phyloP scores from a whole-genome alignment of 1,140 invertebrate genomes.

The Tetramorium simillimum region DNA sequence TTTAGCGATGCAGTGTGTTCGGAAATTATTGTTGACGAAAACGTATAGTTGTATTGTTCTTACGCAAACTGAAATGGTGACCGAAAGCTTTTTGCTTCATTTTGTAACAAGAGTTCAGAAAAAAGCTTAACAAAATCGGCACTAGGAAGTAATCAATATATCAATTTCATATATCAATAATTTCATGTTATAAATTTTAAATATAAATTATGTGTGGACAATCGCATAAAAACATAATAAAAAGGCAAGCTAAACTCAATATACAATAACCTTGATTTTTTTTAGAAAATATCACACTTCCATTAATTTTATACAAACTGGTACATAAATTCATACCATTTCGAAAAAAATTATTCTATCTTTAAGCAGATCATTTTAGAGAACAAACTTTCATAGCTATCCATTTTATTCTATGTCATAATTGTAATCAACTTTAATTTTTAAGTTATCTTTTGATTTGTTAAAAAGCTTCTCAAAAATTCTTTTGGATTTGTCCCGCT shows the following conservation, averaged over 20 bases:
- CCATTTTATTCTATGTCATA: not conserved
- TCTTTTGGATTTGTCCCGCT: not conserved
- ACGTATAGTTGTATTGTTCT: conserved; percentile 25
- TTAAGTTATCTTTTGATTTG: not conserved
- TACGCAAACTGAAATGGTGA: conserved; percentile 2
- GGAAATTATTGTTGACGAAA: not conserved
- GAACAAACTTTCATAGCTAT: not conserved
- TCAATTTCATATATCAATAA: not conserved
- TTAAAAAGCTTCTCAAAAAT: too few species aligned
- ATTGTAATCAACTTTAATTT: not conserved
- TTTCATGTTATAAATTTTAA: not conserved
- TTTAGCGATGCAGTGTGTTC: not conserved
- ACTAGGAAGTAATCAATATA: conserved; percentile 32
- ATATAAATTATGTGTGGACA: not conserved
- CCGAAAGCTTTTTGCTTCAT: conserved; percentile 7
- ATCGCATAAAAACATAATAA: conserved; percentile 16
- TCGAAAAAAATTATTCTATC: not conserved
- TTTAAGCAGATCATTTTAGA: not conserved
- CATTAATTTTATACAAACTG: not conserved
- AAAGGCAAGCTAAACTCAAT: conserved; percentile 3
- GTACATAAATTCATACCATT: not conserved
- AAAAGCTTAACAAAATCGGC: not conserved
- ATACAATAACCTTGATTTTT: not conserved
- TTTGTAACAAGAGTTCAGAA: not conserved
- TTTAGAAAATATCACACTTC: not conserved